Conservation (phyloP, 2,797 vertebrate genomes). For the Tolypeutes matacus region DNA sequence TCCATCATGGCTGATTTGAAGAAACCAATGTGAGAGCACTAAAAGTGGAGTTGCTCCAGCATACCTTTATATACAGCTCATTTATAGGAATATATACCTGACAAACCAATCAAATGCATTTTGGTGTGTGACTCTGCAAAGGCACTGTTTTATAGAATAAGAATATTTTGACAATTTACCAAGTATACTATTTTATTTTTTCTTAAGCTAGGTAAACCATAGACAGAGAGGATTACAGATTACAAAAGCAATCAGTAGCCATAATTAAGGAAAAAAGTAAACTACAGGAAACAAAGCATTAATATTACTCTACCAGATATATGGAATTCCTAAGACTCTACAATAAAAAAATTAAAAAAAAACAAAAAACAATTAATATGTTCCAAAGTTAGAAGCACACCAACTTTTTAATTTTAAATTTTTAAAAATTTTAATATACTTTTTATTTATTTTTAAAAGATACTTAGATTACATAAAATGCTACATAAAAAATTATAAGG, state of each 20-base stretch:
- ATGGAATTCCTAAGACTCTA: background rate
- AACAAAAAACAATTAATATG: background rate
- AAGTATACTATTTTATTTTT: background rate
- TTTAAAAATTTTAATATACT: no score
- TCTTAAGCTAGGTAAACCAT: background rate
- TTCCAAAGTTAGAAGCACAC: background rate
- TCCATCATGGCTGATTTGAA: background rate
- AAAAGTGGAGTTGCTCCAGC: background rate
- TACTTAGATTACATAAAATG: no score
- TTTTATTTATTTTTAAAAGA: no score
- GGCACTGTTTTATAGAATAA: background rate
- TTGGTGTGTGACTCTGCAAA: background rate
- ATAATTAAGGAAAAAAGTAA: background rate
- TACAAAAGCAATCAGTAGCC: background rate
- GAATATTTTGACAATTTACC: background rate
- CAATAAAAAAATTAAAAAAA: no score
- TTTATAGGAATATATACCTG: background rate
- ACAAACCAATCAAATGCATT: constrained; percentile 54
- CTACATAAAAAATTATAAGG: no score
- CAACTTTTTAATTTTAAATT: no score
- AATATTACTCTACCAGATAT: background rate
- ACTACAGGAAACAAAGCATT: background rate
- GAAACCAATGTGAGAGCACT: background rate
- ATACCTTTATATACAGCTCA: background rate
- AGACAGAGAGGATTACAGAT: background rate